Evolutionary conservation across 2,888 invertebrate genomes (phyloP).

Genomic region (Carpatolechia fugitivella): DNA sequence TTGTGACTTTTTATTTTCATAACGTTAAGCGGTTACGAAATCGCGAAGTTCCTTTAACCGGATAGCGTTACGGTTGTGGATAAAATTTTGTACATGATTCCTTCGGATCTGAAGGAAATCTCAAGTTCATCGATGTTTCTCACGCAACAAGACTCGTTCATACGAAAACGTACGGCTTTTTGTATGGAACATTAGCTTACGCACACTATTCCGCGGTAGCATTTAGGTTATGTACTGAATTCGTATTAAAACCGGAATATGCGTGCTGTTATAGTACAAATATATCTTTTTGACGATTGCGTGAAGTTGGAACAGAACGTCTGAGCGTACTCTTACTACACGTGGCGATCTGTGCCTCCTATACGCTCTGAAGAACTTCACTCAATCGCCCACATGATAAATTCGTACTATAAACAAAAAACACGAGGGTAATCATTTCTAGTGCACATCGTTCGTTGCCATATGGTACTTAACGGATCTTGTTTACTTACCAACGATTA

Average conservation of each 20-base stretch:
- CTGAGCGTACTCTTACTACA: too few species aligned
- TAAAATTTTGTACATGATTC: slow-evolving; percentile 29
- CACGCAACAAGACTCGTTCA: not conserved
- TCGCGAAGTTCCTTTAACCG: slow-evolving; percentile 32
- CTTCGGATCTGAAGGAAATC: slow-evolving; percentile 17
- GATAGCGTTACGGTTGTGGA: slow-evolving; percentile 34
- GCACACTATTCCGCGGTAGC: slow-evolving; percentile 17
- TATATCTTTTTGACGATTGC: too few species aligned
- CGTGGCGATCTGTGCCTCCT: too few species aligned
- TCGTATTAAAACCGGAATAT: slow-evolving; percentile 5
- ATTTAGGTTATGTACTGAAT: slow-evolving; percentile 16
- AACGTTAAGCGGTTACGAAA: slow-evolving; percentile 32
- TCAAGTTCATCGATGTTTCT: slow-evolving; percentile 3
- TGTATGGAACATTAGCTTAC: slow-evolving; percentile 16
- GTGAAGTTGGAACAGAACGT: too few species aligned
- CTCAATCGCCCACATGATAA: too few species aligned
- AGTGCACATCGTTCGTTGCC: not conserved
- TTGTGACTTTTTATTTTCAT: slow-evolving; percentile 31
- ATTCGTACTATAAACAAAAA: too few species aligned
- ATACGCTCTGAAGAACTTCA: too few species aligned
- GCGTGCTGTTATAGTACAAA: too few species aligned
- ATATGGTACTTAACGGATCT: not conserved
- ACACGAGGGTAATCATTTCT: not conserved
- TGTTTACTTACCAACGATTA: not conserved
- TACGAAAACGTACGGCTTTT: slow-evolving; percentile 10